Conservation (phyloP, 2,888 invertebrate genomes). For the Mythimna loreyi region DNA sequence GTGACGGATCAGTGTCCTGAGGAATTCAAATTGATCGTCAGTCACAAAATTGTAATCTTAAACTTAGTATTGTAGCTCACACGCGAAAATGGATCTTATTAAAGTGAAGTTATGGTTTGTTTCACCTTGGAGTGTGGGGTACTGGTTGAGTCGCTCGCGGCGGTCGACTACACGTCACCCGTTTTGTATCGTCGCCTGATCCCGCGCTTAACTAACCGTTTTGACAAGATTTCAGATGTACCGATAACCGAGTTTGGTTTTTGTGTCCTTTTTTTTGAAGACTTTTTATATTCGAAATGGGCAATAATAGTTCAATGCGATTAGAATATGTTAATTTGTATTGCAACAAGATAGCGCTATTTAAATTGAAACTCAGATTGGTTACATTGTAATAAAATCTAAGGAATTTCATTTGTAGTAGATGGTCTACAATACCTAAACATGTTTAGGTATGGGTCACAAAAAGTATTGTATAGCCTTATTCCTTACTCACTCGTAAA, state of each 20-base stretch:
- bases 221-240: slow-evolving; percentile 88
- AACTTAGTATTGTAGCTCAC: slow-evolving; percentile 13
- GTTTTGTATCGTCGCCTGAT: slow-evolving; percentile 88
- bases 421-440: neutral
- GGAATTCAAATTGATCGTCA: slow-evolving; percentile 86
- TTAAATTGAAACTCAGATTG: slow-evolving; percentile 6
- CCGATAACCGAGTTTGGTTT: slow-evolving; percentile 73
- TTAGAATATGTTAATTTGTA: slow-evolving; percentile 39
- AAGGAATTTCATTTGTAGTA: neutral
- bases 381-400: slow-evolving; percentile 11
- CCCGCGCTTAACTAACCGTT: slow-evolving; percentile 89
- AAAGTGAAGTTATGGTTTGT: slow-evolving; percentile 2
- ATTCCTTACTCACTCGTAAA: neutral
- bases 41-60: slow-evolving; percentile 73
- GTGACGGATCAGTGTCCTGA: slow-evolving; percentile 89
- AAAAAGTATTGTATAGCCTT: neutral
- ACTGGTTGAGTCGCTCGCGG: slow-evolving; percentile 62
- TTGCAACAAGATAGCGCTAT: slow-evolving; percentile 6
- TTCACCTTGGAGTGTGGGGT: slow-evolving; percentile 46
- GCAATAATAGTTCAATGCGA: slow-evolving; percentile 30
- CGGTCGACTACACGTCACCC: slow-evolving; percentile 78
- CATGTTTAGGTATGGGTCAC: neutral
- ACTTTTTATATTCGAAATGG: slow-evolving; percentile 34
- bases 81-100: slow-evolving; percentile 69
- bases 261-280: slow-evolving; percentile 64